Percentiles rank a stretch among this genome's conserved stretches.
phyloP scores from a whole-genome alignment of 2,797 vertebrate genomes.

The Bryconaethiops microstoma region DNA sequence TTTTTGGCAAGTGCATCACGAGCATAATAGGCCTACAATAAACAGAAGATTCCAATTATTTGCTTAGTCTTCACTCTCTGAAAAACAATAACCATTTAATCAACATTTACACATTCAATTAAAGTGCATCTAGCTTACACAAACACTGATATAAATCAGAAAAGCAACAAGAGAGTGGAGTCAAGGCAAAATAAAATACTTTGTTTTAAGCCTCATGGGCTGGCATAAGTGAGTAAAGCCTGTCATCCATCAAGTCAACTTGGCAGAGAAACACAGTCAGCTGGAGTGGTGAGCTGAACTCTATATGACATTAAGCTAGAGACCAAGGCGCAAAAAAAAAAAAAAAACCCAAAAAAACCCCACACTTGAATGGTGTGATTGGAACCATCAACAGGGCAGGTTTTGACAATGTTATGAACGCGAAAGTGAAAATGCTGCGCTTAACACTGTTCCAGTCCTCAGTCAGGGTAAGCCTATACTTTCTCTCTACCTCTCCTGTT shows the following conservation, averaged over 20 bases:
- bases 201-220: conserved; percentile 19
- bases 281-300: conserved; percentile 11
- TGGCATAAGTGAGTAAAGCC: conserved; percentile 30
- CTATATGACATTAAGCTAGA: background rate
- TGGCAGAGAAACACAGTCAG: conserved; percentile 21
- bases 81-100: background rate
- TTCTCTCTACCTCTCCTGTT: conserved; percentile 12
- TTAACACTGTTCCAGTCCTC: background rate
- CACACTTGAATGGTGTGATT: background rate
- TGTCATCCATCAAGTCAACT: conserved; percentile 35
- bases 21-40: conserved; percentile 92
- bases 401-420: background rate
- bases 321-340: background rate
- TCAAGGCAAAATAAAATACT: background rate
- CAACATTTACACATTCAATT: background rate
- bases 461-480: conserved; percentile 22
- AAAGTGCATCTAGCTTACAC: background rate
- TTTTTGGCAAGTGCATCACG: conserved; percentile 98
- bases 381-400: background rate
- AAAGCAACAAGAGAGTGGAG: background rate
- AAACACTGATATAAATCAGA: background rate
- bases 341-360: background rate
- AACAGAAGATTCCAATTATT: conserved; percentile 32
- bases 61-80: background rate
- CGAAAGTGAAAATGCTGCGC: background rate